Percentiles rank a stretch among this genome's conserved stretches.
phyloP scores from a whole-genome alignment of 1,140 invertebrate species.

The Trichonephila clavata region DNA sequence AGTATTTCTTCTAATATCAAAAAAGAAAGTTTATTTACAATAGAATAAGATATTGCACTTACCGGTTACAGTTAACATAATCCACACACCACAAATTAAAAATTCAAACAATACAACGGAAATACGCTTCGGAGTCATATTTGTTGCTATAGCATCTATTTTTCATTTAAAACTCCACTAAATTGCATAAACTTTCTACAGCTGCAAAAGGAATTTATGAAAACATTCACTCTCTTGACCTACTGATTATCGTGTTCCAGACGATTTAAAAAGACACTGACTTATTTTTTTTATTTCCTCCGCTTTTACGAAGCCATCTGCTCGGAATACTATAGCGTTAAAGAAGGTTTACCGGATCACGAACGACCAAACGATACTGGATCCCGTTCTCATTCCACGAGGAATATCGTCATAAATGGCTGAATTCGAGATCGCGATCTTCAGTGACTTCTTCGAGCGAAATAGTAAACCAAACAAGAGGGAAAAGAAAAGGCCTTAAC shows the following conservation, averaged over 20 bases:
- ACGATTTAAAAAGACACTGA: conserved; percentile 37
- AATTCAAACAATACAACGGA: neutral
- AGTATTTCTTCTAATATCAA: too few relatives aligned
- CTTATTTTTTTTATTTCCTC: neutral
- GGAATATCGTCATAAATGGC: conserved; percentile 71
- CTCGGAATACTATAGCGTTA: conserved; percentile 34
- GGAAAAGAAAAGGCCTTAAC: conserved; percentile 61
- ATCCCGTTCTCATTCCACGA: conserved; percentile 55
- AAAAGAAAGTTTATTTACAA: neutral
- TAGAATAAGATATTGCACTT: neutral
- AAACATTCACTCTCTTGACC: conserved; percentile 45
- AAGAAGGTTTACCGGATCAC: conserved; percentile 26
- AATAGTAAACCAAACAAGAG: conserved; percentile 53
- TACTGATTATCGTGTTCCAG: conserved; percentile 8
- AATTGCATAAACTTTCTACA: neutral
- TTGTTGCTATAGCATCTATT: neutral
- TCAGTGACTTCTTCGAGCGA: neutral
- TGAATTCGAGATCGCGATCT: conserved; percentile 39
- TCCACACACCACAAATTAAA: neutral
- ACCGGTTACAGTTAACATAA: neutral
- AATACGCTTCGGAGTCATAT: neutral
- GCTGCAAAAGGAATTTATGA: neutral
- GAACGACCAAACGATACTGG: conserved; percentile 22
- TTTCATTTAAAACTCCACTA: neutral
- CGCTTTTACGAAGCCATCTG: conserved; percentile 34